These are phyloP conservation scores for Thamnophis sirtalis DNA, from an alignment of 2,113 vertebrate species.

Conservation along the genomic window DNA sequence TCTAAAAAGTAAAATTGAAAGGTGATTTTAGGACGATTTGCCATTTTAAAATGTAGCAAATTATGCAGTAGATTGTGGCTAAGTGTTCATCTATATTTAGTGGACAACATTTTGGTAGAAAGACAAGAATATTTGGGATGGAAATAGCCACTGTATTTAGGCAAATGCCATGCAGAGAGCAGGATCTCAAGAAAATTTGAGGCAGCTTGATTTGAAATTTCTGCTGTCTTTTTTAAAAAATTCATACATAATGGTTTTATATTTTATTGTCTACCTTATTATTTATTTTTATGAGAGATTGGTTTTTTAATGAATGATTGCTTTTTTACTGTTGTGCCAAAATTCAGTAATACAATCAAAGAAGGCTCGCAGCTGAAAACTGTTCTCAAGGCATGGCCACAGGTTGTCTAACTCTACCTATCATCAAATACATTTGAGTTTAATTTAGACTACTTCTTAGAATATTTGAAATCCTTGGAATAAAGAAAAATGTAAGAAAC, in stretches of 20 bases:
- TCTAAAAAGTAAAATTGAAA: neutral
- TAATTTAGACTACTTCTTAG: neutral
- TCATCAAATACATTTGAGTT: neutral
- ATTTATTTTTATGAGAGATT: neutral
- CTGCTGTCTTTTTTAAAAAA: neutral
- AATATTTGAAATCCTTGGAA: neutral
- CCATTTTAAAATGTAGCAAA: constrained; percentile 11
- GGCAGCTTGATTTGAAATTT: neutral
- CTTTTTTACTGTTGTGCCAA: neutral
- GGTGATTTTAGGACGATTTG: constrained; percentile 16
- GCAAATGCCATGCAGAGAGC: neutral
- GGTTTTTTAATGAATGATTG: neutral
- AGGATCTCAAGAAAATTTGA: neutral
- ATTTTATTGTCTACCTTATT: neutral
- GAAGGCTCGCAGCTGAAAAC: neutral
- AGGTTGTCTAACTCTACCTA: neutral
- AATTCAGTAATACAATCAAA: neutral
- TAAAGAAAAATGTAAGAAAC: neutral
- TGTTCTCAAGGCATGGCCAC: neutral
- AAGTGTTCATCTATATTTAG: neutral
- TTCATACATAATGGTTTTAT: neutral
- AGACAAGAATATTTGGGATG: neutral
- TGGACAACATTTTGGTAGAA: neutral
- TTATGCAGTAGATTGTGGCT: constrained; percentile 36
- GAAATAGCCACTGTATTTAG: neutral